Evolutionary conservation across 2,113 vertebrate genomes (phyloP).

Genomic region (Centrocercus urophasianus): DNA sequence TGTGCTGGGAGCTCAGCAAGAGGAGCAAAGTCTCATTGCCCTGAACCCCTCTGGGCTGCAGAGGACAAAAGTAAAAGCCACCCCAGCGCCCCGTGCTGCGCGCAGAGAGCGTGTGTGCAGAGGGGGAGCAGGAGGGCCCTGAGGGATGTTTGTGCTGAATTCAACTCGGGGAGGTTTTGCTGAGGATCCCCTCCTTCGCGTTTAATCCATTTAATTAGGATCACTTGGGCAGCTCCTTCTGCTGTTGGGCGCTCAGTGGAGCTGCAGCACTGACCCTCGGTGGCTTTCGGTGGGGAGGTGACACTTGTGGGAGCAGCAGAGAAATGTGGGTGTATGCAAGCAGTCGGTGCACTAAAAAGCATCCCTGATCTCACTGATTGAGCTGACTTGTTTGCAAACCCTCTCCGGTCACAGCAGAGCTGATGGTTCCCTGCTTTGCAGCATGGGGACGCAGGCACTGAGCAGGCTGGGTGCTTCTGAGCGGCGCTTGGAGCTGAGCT

Average conservation of each 20-base stretch:
- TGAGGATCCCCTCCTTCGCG: neutral
- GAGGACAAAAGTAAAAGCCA: neutral
- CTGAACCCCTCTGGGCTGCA: neutral
- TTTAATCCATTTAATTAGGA: neutral
- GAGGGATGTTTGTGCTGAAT: too few species aligned
- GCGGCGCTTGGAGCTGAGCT: neutral
- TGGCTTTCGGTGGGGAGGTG: neutral
- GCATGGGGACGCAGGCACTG: too few species aligned
- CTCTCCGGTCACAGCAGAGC: neutral
- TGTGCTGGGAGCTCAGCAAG: slow-evolving; percentile 21
- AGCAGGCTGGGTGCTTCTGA: too few species aligned
- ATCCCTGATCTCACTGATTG: too few species aligned
- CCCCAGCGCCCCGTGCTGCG: neutral
- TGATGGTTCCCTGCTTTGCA: neutral
- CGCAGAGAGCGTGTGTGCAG: rapidly evolving
- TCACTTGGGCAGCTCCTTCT: neutral
- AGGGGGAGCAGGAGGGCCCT: neutral
- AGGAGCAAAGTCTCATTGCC: slow-evolving; percentile 45
- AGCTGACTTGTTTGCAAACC: neutral
- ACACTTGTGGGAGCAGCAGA: rapidly evolving
- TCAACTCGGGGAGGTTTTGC: neutral
- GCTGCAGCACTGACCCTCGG: neutral
- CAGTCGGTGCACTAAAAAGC: too few species aligned
- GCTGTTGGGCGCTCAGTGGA: too few species aligned
- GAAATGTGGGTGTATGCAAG: too few species aligned